Base-by-base conservation (phyloP, 2,113 vertebrate species). In the Hemibagrus wyckioides region DNA sequence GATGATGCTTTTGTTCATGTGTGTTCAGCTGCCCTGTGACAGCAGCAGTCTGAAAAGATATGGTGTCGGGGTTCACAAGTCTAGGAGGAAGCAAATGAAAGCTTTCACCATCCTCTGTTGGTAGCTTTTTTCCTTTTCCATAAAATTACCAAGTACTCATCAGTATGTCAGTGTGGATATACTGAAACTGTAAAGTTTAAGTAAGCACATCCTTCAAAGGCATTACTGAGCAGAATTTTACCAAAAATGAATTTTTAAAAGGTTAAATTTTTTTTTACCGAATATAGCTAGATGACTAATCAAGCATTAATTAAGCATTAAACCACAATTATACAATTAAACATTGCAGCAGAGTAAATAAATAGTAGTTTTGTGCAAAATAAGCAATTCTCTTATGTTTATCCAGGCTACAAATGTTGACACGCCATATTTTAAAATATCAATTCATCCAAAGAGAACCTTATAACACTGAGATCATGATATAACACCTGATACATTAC, bases 41-140 rank as follows among this genome's bases (percentile, higher is more conserved):
- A 76, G n/a, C 75, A 80, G 17, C 76, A 80, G n/a, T 54, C 11
- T 54, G 76, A 80, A 13, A 80, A 80, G 15, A 79, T 30, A 79
- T 17, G 15, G 48, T 52, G 48, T 52, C 7, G 8, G n/a, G 48
- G 2, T 44, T 77, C 75, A 54, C 6, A 10, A 54, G n/a, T 33
- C n/a, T 79, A 33, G 15, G 17, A 19, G 8, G 48, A 79, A n/a
- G 28, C 48, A 79, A 28, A 54, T 8, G 10, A 21, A 77, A 52
- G 48, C n/a, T 21, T 54, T 30, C 28, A 52, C 15, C 14, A 25
- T 50, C 6, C 41, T 4, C 4, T 28, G 36, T 11, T 73, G 69
- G 17, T 73, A 73, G 36, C 33, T 69, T 19, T 69, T n/a, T 36
- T 67, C 30, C 33, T 28, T 50, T 76, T 76, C 14, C 25, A 50